Percentiles rank a stretch among this genome's conserved stretches.
These are phyloP conservation scores for Beris morrisii DNA, from an alignment of 2,888 invertebrate genomes.

Conservation along the genomic window DNA sequence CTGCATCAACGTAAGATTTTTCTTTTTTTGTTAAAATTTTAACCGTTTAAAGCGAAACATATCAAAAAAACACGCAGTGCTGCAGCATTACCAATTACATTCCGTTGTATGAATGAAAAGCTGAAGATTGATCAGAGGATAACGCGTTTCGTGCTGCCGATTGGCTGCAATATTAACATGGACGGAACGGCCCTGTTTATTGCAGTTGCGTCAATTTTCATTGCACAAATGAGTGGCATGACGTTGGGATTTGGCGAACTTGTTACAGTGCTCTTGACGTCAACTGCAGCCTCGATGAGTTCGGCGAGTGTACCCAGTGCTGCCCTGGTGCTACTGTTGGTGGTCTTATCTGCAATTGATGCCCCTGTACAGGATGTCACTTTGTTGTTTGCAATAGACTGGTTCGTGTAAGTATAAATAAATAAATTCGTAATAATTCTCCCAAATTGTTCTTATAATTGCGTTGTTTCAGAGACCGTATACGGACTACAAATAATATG, in stretches of 20 bases:
- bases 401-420: conserved; percentile 77
- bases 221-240: conserved; percentile 84
- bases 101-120: conserved; percentile 83
- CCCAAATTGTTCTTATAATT: conserved; percentile 6
- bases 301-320: conserved; percentile 87
- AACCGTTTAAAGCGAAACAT: conserved; percentile 3
- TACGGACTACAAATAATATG: conserved; percentile 86
- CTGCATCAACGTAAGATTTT: conserved; percentile 82
- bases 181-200: conserved; percentile 89
- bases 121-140: conserved; percentile 78
- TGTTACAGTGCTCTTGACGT: conserved; percentile 80
- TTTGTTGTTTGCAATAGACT: conserved; percentile 81
- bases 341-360: conserved; percentile 80
- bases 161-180: conserved; percentile 93
- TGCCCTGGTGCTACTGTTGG: conserved; percentile 76
- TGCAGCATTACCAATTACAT: conserved; percentile 85
- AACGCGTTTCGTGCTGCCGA: conserved; percentile 84
- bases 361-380: conserved; percentile 81
- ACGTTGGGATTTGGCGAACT: conserved; percentile 78
- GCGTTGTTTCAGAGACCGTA: conserved; percentile 68
- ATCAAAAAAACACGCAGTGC: conserved; percentile 61
- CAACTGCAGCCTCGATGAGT: conserved; percentile 85
- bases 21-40: conserved; percentile 18
- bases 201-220: conserved; percentile 81
- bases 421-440: background rate